Percentiles rank a stretch among this genome's conserved stretches.
Conservation (phyloP, 2,797 vertebrate species). For the Zenarchopterus dispar region DNA sequence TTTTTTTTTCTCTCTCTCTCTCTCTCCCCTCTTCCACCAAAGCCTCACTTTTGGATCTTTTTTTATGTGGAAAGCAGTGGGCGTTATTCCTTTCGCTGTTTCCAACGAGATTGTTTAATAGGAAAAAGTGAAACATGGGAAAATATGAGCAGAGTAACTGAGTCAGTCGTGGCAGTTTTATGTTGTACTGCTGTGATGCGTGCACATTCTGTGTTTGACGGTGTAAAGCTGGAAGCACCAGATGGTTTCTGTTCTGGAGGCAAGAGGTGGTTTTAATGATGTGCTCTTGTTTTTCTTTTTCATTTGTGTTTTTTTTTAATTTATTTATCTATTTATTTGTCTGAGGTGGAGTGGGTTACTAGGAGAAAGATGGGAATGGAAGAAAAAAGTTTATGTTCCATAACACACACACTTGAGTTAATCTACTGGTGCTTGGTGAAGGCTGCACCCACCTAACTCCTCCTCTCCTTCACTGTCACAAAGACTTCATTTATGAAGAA, state of each 20-base stretch:
- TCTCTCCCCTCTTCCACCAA: conserved; percentile 8
- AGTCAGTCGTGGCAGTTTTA: conserved; percentile 14
- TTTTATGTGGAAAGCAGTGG: conserved; percentile 60
- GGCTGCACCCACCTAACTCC: conserved; percentile 35
- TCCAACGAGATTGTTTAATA: conserved; percentile 34
- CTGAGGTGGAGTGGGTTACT: conserved; percentile 10
- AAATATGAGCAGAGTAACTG: conserved; percentile 39
- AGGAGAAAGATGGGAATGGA: neutral
- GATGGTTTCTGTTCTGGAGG: conserved; percentile 50
- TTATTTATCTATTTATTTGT: conserved; percentile 13
- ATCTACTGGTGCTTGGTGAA: conserved; percentile 58
- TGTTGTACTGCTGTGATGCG: conserved; percentile 24
- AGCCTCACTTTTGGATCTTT: conserved; percentile 14
- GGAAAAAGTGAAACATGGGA: conserved; percentile 71
- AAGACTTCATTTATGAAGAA: conserved; percentile 58
- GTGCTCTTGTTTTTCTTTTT: conserved; percentile 11
- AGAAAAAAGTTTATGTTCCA: conserved; percentile 1
- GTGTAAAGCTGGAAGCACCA: conserved; percentile 39
- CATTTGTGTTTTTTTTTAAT: neutral
- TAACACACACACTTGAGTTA: conserved; percentile 36
- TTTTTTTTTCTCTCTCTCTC: conserved; percentile 6
- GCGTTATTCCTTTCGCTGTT: conserved; percentile 39
- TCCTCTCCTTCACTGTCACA: conserved; percentile 51
- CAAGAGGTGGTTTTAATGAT: conserved; percentile 40
- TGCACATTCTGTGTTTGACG: conserved; percentile 18